Evolutionary conservation across 2,113 vertebrate species (phyloP).

Genomic region (Haplotaxodon microlepis): DNA sequence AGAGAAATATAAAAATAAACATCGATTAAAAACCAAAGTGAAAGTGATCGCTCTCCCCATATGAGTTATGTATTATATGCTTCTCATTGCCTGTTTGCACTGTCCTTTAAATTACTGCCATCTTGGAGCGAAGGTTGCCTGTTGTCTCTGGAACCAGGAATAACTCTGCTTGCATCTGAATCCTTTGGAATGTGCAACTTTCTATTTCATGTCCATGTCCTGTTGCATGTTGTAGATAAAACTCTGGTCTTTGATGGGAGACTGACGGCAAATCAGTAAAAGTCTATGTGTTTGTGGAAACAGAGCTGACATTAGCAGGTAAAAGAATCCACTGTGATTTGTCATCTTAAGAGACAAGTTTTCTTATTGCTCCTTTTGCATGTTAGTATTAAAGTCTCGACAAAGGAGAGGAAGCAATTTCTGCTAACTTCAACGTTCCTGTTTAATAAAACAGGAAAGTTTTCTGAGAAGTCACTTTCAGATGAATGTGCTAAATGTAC

Average conservation of each 20-base stretch:
- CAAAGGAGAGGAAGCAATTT: background rate
- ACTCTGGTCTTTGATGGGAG: background rate
- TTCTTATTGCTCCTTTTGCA: background rate
- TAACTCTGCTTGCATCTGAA: background rate
- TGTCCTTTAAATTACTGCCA: background rate
- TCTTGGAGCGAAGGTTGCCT: accelerated
- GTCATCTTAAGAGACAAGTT: background rate
- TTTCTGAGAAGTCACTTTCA: background rate
- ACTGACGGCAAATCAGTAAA: background rate
- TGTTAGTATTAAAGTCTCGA: background rate
- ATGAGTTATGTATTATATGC: background rate
- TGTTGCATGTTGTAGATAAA: background rate
- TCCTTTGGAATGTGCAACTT: background rate
- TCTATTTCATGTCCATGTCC: background rate
- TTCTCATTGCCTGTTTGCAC: background rate
- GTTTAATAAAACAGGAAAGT: background rate
- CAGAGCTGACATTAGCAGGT: background rate
- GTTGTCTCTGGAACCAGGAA: background rate
- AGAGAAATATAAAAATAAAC: background rate
- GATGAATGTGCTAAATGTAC: background rate
- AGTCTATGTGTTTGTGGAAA: background rate
- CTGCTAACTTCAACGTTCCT: background rate
- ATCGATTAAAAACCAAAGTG: background rate
- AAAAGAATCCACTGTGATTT: background rate
- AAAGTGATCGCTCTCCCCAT: background rate